A percentile compares a stretch with the other conserved stretches of the same genome.
Conservation (phyloP, 2,888 invertebrate species). For the Odontomyia ornata region DNA sequence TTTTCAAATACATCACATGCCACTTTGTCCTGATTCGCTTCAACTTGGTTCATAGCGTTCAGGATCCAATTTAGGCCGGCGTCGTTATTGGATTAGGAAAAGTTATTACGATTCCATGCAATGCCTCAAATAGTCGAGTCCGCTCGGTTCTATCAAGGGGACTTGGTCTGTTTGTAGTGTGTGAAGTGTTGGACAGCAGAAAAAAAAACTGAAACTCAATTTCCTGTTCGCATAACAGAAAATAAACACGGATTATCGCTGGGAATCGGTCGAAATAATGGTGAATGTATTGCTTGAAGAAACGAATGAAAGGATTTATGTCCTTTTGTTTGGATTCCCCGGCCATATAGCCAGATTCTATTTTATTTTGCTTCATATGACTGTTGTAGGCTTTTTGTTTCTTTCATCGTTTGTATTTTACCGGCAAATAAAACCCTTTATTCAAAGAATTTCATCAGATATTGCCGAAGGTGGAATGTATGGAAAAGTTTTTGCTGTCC, state of each 20-base stretch:
- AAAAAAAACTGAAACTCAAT: constrained; percentile 41
- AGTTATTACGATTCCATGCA: constrained; percentile 48
- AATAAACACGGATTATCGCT: constrained; percentile 42
- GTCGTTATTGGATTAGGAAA: constrained; percentile 49
- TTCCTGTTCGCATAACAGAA: constrained; percentile 34
- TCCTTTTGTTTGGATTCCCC: not conserved
- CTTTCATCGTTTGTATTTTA: too few relatives aligned
- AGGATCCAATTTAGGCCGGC: constrained; percentile 47
- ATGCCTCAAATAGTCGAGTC: constrained; percentile 29
- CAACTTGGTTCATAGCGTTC: constrained; percentile 31
- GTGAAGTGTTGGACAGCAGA: not conserved
- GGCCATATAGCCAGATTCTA: too few relatives aligned
- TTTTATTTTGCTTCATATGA: too few relatives aligned
- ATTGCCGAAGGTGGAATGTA: too few relatives aligned
- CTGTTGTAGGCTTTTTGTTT: too few relatives aligned
- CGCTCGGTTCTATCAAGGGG: too few relatives aligned
- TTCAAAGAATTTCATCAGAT: too few relatives aligned
- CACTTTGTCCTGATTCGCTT: not conserved
- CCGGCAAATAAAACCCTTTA: too few relatives aligned
- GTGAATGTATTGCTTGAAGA: constrained; percentile 32
- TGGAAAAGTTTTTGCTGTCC: too few relatives aligned
- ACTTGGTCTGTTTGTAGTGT: too few relatives aligned
- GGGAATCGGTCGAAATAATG: constrained; percentile 30
- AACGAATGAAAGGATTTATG: constrained; percentile 7
- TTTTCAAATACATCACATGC: constrained; percentile 20